phyloP scores from a whole-genome alignment of 2,113 vertebrate species.

The Trochalopteron elliotii region DNA sequence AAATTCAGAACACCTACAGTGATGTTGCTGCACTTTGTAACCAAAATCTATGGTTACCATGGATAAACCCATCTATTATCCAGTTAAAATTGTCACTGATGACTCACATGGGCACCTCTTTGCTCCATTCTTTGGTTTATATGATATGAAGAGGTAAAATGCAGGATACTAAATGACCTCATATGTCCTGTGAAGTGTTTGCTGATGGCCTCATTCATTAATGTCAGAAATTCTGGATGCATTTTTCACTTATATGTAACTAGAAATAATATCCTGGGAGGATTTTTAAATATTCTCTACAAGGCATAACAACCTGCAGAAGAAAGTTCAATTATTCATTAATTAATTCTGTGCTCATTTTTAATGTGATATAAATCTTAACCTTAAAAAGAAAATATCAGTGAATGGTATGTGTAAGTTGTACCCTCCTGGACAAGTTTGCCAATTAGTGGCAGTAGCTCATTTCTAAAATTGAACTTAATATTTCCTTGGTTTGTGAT shows the following conservation, averaged over 20 bases:
- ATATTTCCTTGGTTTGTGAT: background rate
- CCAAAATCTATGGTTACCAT: background rate
- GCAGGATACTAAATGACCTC: background rate
- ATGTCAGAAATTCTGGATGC: background rate
- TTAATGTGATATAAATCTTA: background rate
- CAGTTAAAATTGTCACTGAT: background rate
- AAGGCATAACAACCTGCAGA: background rate
- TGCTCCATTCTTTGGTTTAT: background rate
- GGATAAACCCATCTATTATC: background rate
- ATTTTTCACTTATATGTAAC: background rate
- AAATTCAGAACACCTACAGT: background rate
- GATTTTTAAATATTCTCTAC: background rate
- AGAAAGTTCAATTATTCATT: background rate
- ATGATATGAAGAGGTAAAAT: background rate
- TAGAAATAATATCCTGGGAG: background rate
- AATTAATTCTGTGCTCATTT: background rate
- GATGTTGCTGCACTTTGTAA: background rate
- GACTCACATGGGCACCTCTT: background rate
- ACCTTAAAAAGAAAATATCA: background rate
- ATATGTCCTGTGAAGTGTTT: background rate
- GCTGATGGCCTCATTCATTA: background rate
- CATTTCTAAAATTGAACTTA: background rate
- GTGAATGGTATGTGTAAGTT: background rate
- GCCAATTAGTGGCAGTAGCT: background rate
- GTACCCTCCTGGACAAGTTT: background rate